Conservation (phyloP, 2,113 vertebrate genomes). For the Gallinago paraguaiae region DNA sequence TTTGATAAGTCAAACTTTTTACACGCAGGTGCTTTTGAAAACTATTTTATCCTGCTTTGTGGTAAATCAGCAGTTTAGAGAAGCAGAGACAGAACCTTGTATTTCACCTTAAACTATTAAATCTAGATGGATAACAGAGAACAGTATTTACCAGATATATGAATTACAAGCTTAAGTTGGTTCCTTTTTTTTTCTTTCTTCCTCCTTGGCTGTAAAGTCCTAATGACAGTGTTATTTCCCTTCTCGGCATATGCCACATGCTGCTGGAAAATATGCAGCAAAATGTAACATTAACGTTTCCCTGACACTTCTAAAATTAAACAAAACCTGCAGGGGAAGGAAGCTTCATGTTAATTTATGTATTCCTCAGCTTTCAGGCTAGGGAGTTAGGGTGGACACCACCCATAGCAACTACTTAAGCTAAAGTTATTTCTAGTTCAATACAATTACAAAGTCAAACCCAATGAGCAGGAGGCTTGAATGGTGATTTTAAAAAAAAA, state of each 20-base stretch:
- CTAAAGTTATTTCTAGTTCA: slow-evolving; percentile 10
- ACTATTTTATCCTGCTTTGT: background rate
- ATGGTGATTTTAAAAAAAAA: background rate
- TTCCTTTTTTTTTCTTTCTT: background rate
- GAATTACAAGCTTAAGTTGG: background rate
- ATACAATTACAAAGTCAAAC: background rate
- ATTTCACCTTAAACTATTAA: background rate
- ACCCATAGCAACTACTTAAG: background rate
- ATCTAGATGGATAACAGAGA: background rate
- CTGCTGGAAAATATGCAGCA: slow-evolving; percentile 48
- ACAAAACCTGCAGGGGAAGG: slow-evolving; percentile 37
- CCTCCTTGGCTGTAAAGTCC: slow-evolving; percentile 4
- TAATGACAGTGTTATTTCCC: slow-evolving; percentile 39
- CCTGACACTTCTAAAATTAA: slow-evolving; percentile 56
- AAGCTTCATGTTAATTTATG: slow-evolving; percentile 44
- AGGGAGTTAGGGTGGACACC: background rate
- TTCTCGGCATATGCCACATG: slow-evolving; percentile 34
- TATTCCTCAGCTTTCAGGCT: background rate
- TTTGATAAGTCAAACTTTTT: background rate
- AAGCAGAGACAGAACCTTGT: background rate
- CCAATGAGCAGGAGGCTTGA: background rate
- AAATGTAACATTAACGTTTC: slow-evolving; percentile 32
- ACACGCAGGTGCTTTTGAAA: background rate
- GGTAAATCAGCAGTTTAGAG: background rate
- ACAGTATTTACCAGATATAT: background rate